Conservation (phyloP, 2,797 vertebrate species). For the Adrianichthys oophorus region DNA sequence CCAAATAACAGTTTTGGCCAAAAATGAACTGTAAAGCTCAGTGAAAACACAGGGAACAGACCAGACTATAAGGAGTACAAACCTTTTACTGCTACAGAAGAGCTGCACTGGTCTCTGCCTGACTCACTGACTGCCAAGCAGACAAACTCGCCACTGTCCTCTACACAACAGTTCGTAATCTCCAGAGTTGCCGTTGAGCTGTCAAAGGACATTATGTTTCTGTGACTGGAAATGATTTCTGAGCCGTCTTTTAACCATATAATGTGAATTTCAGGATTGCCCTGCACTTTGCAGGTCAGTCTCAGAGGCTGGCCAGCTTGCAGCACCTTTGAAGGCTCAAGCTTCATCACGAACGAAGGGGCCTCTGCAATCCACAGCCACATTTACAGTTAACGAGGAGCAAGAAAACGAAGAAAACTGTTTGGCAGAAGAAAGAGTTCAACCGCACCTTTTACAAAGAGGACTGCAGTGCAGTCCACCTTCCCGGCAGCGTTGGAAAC, state of each 20-base stretch:
- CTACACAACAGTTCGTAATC: conserved; percentile 71
- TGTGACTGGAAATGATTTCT: conserved; percentile 81
- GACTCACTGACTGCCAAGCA: conserved; percentile 90
- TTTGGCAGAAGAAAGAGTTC: conserved; percentile 44
- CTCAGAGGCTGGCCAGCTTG: conserved; percentile 81
- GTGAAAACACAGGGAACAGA: not conserved
- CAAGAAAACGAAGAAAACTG: conserved; percentile 39
- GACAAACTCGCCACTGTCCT: conserved; percentile 89
- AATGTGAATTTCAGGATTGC: conserved; percentile 86
- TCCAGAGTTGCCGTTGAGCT: conserved; percentile 80
- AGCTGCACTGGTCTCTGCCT: conserved; percentile 87
- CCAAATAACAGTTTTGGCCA: too few relatives aligned
- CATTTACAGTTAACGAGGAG: conserved; percentile 52
- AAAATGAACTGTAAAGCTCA: not conserved
- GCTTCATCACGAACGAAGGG: conserved; percentile 87
- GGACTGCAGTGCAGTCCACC: conserved; percentile 83
- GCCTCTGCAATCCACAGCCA: conserved; percentile 70
- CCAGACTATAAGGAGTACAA: conserved; percentile 22
- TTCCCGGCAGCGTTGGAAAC: conserved; percentile 90
- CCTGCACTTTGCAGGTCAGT: conserved; percentile 88
- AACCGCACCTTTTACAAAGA: conserved; percentile 95
- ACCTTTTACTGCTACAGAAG: conserved; percentile 82
- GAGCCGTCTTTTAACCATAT: conserved; percentile 88
- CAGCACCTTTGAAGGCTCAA: conserved; percentile 82
- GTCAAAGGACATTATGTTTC: conserved; percentile 80